These are phyloP conservation scores for Chloroceryle amazona DNA, from an alignment of 2,797 vertebrate species.

Conservation along the genomic window DNA sequence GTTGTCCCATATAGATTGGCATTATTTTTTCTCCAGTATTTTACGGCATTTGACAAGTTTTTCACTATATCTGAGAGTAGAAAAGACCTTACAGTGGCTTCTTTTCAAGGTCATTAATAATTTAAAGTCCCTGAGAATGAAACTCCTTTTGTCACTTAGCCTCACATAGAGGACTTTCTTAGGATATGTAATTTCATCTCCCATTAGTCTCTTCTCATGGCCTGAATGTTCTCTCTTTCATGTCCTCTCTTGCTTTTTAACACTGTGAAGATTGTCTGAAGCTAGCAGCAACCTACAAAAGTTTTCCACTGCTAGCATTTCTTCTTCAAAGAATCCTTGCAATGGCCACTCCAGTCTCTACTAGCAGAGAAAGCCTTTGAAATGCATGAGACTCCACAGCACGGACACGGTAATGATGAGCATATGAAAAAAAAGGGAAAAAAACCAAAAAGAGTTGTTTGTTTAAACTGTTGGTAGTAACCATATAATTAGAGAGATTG, in stretches of 20 bases:
- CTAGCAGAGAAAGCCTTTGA: background rate
- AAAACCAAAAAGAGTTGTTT: background rate
- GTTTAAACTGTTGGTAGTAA: background rate
- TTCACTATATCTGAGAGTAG: background rate
- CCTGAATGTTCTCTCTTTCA: background rate
- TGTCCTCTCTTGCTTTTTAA: background rate
- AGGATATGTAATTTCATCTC: background rate
- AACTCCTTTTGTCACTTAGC: background rate
- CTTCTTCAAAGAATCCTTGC: conserved; percentile 6
- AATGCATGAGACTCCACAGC: background rate
- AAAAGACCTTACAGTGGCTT: background rate
- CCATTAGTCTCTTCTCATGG: background rate
- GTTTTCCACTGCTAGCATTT: background rate
- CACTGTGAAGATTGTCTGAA: background rate
- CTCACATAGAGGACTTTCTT: background rate
- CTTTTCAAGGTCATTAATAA: conserved; percentile 22
- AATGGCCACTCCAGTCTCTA: background rate
- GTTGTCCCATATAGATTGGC: background rate
- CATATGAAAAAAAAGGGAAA: background rate
- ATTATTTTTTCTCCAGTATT: background rate
- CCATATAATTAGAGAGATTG: background rate
- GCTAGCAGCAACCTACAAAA: background rate
- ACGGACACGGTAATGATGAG: background rate
- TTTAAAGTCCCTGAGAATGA: conserved; percentile 14
- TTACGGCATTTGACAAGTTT: background rate